Evolutionary conservation across 2,888 invertebrate genomes (phyloP), one percentile per base, ranked within the genome.

Genomic region (Melieria omissa): DNA sequence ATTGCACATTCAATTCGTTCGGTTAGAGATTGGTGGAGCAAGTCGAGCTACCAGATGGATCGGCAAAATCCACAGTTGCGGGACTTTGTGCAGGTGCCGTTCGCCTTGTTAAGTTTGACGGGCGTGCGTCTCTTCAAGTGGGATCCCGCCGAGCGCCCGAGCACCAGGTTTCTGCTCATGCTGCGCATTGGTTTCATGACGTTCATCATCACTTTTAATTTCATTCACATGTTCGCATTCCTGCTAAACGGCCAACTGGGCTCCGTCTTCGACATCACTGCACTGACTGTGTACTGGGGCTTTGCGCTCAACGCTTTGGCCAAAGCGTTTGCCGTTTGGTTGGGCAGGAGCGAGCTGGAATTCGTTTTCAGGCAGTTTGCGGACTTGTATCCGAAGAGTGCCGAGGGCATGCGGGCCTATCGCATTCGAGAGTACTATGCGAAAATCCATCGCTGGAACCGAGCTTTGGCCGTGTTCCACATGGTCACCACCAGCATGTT

Each of bases 401-500:
- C 52, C 0, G 46, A 67, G 10, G 68, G 70, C 7, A 61, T 73
- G 1, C 1, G 10, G 0, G 74, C 65, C 1, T 78, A 75, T 29
- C 58, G 66, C 4, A 16, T 79, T n/a, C 54, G 73, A 42, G 70
- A 72, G 3, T 72, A 77, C 42, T 78, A 72, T n/a, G 61, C 54
- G 9, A 70, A 66, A 46, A 75, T 78, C 10, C 42, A 42, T 0
- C 42, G 54, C 0, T 75, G 70, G 54, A 74, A 77, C 58, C 74
- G 58, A 45, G 49, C 65, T 10, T 54, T 80, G 16, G 29, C 67
- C 0, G 64, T 76, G 3, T 78, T 71, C 29, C 75, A 80, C 47
- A 69, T 75, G 8, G 42, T 42, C 4, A 78, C 75, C 42, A 74
- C 76, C 42, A 64, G 62, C 42, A 71, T 79, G 73, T 79, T 80